Percentiles rank a stretch among this genome's conserved stretches.
Evolutionary conservation across 2,888 invertebrate genomes (phyloP).

Genomic region (Xestoiulus laeticollis): DNA sequence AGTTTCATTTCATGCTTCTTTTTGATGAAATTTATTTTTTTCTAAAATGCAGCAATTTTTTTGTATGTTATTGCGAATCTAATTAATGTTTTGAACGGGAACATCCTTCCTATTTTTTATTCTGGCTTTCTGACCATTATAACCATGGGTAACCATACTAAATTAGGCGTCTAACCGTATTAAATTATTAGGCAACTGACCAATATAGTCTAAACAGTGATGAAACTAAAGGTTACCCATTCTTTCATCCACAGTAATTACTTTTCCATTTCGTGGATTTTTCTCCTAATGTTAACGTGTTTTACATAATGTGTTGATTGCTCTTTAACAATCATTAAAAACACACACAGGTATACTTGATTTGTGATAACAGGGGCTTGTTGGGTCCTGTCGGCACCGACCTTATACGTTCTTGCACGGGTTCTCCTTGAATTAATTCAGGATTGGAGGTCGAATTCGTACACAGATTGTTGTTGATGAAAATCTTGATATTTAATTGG

Average conservation of each 20-base stretch:
- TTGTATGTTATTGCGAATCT: too few relatives aligned
- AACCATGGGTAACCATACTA: too few relatives aligned
- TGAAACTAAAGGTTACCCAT: not conserved
- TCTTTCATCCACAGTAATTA: not conserved
- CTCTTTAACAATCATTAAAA: not conserved
- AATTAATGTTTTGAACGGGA: too few relatives aligned
- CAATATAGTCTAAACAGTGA: not conserved
- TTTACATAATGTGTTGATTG: not conserved
- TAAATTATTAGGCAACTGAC: too few relatives aligned
- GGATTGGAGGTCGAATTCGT: not conserved
- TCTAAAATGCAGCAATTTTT: too few relatives aligned
- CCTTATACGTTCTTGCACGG: conserved; percentile 5
- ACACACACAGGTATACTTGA: not conserved
- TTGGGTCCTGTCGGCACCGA: not conserved
- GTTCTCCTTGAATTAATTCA: conserved; percentile 11
- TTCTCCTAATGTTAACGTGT: not conserved
- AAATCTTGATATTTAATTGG: not conserved
- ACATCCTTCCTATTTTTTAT: too few relatives aligned
- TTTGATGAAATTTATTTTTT: too few relatives aligned
- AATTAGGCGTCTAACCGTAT: too few relatives aligned
- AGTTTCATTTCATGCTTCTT: too few relatives aligned
- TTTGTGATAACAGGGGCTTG: not conserved
- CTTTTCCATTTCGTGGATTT: not conserved
- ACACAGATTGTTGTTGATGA: not conserved
- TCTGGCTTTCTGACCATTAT: too few relatives aligned